phyloP scores from a whole-genome alignment of 2,113 vertebrate species.

The Centropus bengalensis region DNA sequence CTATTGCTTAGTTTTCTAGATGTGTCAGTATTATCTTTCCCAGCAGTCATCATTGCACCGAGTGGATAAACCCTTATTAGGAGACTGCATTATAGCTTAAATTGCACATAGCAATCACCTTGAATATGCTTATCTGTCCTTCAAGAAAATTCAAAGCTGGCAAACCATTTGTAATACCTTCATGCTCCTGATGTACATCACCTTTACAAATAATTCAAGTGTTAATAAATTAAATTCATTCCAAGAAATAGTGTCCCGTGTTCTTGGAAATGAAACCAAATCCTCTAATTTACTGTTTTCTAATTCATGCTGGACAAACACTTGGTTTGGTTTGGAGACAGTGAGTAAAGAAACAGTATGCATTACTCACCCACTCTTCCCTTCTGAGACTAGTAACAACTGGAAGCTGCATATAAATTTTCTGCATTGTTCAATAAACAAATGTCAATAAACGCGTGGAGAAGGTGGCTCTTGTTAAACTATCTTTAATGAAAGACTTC shows the following conservation, averaged over 20 bases:
- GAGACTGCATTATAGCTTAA: background rate
- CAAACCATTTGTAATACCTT: background rate
- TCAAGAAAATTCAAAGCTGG: background rate
- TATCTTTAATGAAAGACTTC: background rate
- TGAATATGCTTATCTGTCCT: background rate
- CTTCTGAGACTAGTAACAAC: background rate
- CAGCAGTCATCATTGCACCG: background rate
- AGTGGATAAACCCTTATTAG: background rate
- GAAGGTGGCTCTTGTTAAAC: background rate
- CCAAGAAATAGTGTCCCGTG: background rate
- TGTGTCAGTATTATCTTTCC: conserved; percentile 2
- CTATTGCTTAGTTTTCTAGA: conserved; percentile 17
- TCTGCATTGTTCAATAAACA: background rate
- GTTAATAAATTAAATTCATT: background rate
- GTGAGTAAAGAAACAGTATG: background rate
- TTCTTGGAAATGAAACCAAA: background rate
- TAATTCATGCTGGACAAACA: background rate
- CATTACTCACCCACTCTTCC: background rate
- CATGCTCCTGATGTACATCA: background rate
- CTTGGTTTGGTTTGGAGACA: background rate
- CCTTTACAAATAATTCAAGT: background rate
- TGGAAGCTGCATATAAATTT: conserved; percentile 34
- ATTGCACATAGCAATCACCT: background rate
- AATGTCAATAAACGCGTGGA: background rate
- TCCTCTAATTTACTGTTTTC: background rate